Evolutionary conservation across 2,113 vertebrate genomes (phyloP).

Genomic region (Anser cygnoides): DNA sequence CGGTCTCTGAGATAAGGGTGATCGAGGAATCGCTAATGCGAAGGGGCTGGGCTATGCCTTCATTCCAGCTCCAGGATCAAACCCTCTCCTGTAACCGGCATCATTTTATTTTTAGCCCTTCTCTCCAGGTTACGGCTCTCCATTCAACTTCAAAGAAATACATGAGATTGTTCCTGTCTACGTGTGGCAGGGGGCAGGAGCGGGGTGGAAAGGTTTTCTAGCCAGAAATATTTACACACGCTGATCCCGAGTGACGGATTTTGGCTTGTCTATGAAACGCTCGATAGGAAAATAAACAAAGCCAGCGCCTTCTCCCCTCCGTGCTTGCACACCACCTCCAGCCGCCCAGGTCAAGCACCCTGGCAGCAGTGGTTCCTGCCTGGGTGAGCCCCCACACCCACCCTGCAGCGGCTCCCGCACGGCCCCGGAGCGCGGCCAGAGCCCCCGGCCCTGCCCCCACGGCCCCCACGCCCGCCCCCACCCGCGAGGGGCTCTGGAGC

Average conservation of each 20-base stretch:
- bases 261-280: not conserved
- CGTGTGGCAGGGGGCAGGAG: not conserved
- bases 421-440: rapidly evolving
- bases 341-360: not conserved
- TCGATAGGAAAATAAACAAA: conserved; percentile 48
- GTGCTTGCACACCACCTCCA: not conserved
- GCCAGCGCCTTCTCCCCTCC: not conserved
- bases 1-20: conserved; percentile 27
- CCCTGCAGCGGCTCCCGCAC: not conserved
- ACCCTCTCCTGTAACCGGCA: not conserved
- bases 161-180: not conserved
- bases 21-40: not conserved
- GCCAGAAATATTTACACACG: not conserved
- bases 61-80: not conserved
- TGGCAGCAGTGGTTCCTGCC: not conserved
- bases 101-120: conserved; percentile 26
- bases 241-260: not conserved
- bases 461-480: not conserved
- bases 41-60: not conserved
- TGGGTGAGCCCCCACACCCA: not conserved
- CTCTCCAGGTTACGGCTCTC: not conserved
- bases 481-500: not conserved
- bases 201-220: not conserved
- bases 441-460: not conserved
- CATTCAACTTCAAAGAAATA: conserved; percentile 15